Percentiles rank a stretch among this genome's conserved stretches.
Conservation (phyloP, 1,140 invertebrate genomes). For the Psilanteris sp. region DNA sequence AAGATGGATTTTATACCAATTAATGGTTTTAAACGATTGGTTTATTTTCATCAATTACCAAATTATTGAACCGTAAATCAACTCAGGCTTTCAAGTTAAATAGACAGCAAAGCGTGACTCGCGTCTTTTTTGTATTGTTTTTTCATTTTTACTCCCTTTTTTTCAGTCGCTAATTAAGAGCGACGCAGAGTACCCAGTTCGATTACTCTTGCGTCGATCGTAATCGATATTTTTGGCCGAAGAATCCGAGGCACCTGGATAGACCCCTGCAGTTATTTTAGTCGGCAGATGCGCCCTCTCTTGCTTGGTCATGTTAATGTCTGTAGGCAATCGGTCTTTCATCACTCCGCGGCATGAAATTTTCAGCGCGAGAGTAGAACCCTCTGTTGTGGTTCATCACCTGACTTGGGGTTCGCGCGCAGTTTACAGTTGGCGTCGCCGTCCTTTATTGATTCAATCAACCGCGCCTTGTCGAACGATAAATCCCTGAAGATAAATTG, state of each 20-base stretch:
- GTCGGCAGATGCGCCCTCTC: slow-evolving; percentile 61
- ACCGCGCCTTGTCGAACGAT: slow-evolving; percentile 27
- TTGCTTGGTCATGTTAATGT: slow-evolving; percentile 41
- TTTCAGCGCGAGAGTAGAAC: slow-evolving; percentile 32
- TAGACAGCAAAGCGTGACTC: slow-evolving; percentile 25
- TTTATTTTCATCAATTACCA: too few relatives aligned
- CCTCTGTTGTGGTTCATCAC: slow-evolving; percentile 58
- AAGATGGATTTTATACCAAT: too few relatives aligned
- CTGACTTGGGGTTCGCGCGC: slow-evolving; percentile 54
- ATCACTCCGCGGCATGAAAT: slow-evolving; percentile 37
- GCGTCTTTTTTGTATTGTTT: neutral
- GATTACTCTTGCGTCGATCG: slow-evolving; percentile 19
- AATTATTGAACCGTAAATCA: too few relatives aligned
- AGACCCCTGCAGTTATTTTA: slow-evolving; percentile 68
- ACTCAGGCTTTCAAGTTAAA: neutral
- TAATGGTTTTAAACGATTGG: too few relatives aligned
- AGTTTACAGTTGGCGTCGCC: slow-evolving; percentile 48
- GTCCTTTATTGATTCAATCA: slow-evolving; percentile 52
- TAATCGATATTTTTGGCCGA: slow-evolving; percentile 55
- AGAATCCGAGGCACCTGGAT: slow-evolving; percentile 71
- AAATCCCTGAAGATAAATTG: slow-evolving; percentile 48
- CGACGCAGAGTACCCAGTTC: slow-evolving; percentile 15
- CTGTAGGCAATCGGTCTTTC: slow-evolving; percentile 17
- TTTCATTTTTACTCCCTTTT: slow-evolving; percentile 7
- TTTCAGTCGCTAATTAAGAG: slow-evolving; percentile 34